Evolutionary conservation across 2,113 vertebrate genomes (phyloP).

Genomic region (Prionailurus bengalensis): DNA sequence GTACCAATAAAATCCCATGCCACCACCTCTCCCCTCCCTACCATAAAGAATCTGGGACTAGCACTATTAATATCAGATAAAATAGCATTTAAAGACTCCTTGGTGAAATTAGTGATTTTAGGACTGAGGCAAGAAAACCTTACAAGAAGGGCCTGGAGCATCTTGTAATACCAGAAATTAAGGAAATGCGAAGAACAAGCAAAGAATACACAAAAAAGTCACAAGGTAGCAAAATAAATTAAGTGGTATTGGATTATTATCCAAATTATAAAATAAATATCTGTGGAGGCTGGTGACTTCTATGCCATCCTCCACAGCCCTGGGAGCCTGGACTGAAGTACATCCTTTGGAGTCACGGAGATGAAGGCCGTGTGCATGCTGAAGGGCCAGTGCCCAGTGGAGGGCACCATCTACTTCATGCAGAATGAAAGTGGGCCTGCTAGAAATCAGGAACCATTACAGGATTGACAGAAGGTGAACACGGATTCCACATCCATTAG

Average conservation of each 20-base stretch:
- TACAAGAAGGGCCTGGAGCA: background rate
- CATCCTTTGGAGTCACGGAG: too few relatives aligned
- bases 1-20: background rate
- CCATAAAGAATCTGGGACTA: background rate
- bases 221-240: background rate
- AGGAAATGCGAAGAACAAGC: background rate
- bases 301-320: too few relatives aligned
- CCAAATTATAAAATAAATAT: background rate
- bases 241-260: background rate
- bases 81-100: background rate
- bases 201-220: background rate
- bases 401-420: too few relatives aligned
- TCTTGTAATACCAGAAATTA: background rate
- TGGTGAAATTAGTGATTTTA: background rate
- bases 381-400: too few relatives aligned
- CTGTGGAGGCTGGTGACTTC: background rate
- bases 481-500: too few relatives aligned
- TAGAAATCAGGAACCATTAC: too few relatives aligned
- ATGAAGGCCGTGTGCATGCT: too few relatives aligned
- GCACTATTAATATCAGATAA: background rate
- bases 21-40: fast-evolving
- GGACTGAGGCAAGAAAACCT: background rate
- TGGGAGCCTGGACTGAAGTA: too few relatives aligned
- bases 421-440: too few relatives aligned
- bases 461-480: too few relatives aligned